Evolutionary conservation across 2,797 vertebrate species (phyloP).

Genomic region (Moxostoma hubbsi): DNA sequence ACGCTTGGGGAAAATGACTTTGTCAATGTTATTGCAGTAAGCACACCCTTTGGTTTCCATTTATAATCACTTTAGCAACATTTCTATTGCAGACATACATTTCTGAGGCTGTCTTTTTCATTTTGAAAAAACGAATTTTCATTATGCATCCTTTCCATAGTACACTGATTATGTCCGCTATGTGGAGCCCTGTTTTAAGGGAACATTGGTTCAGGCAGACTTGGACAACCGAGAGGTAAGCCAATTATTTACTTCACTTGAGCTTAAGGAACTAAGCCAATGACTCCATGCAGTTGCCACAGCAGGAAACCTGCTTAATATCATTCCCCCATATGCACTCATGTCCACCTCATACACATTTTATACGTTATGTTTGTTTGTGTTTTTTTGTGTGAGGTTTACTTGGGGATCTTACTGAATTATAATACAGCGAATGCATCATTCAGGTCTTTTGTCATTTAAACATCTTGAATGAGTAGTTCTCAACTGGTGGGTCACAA

Average conservation of each 20-base stretch:
- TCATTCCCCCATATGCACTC: constrained; percentile 26
- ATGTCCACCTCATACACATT: not conserved
- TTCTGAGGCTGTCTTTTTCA: not conserved
- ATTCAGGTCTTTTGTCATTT: too few relatives aligned
- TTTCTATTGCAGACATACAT: too few relatives aligned
- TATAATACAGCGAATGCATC: too few relatives aligned
- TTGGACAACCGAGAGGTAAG: constrained; percentile 94
- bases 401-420: too few relatives aligned
- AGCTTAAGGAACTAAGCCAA: constrained; percentile 46
- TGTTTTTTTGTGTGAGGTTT: too few relatives aligned
- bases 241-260: constrained; percentile 60
- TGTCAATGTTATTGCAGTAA: constrained; percentile 94
- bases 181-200: constrained; percentile 93
- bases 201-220: constrained; percentile 94
- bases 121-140: not conserved
- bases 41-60: constrained; percentile 42
- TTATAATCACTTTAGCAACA: not conserved
- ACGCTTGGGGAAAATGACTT: constrained; percentile 97
- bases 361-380: not conserved
- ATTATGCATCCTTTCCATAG: constrained; percentile 66
- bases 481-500: too few relatives aligned
- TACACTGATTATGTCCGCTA: constrained; percentile 97
- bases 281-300: constrained; percentile 15
- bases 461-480: too few relatives aligned
- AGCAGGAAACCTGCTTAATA: constrained; percentile 19